phyloP scores from a whole-genome alignment of 2,797 vertebrate genomes.

The Geotrypetes seraphini region DNA sequence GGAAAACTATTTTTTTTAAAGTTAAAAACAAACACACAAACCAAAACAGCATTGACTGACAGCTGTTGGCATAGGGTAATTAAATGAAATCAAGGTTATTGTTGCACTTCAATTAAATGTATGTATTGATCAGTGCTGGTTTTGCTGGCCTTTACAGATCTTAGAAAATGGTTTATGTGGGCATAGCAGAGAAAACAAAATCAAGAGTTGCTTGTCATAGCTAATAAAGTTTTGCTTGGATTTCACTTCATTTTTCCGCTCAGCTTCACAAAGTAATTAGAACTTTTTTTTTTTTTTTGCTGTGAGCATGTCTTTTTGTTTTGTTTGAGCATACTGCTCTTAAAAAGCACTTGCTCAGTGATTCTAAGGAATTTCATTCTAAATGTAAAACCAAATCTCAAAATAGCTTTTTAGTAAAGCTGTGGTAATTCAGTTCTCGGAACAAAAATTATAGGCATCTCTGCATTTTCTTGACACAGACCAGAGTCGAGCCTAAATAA shows the following conservation, averaged over 20 bases:
- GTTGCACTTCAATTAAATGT: no score
- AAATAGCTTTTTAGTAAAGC: neutral
- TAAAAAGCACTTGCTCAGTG: constrained; percentile 50
- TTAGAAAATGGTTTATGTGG: constrained; percentile 23
- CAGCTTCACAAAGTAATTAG: constrained; percentile 66
- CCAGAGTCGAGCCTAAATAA: constrained; percentile 26
- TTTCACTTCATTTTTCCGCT: constrained; percentile 63
- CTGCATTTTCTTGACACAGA: constrained; percentile 20
- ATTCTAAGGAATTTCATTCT: constrained; percentile 40
- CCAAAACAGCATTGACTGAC: no score
- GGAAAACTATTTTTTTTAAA: no score
- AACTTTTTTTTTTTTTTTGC: constrained; percentile 62
- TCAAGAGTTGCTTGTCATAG: constrained; percentile 55
- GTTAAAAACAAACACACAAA: no score
- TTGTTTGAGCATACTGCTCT: constrained; percentile 1
- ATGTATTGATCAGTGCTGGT: no score
- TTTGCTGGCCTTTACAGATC: no score
- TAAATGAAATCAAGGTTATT: no score
- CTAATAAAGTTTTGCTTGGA: constrained; percentile 63
- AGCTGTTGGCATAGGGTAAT: no score
- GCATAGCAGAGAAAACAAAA: constrained; percentile 40
- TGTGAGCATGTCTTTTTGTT: neutral
- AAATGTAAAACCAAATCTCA: constrained; percentile 13
- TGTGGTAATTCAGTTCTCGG: constrained; percentile 21
- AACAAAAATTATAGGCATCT: constrained; percentile 25